Conservation (phyloP, 2,888 invertebrate genomes). For the Volucella zonaria region DNA sequence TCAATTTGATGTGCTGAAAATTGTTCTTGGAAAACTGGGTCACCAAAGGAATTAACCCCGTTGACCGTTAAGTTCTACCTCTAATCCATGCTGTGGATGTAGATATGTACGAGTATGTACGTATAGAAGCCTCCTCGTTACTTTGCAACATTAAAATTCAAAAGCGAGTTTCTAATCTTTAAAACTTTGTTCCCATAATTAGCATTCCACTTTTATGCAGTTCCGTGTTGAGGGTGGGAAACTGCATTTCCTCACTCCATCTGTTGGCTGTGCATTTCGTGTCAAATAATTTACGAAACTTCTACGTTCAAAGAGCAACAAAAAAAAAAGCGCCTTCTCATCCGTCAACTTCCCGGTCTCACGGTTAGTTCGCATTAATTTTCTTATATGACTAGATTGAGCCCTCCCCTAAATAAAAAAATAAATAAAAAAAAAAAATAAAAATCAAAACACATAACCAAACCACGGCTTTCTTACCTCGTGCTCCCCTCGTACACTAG, state of each 20-base stretch:
- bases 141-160: slow-evolving; percentile 11
- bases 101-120: background rate
- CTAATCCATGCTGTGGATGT: too few relatives aligned
- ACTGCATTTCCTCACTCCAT: slow-evolving; percentile 49
- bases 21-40: too few relatives aligned
- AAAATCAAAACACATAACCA: slow-evolving; percentile 31
- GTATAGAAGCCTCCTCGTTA: background rate
- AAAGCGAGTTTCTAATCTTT: slow-evolving; percentile 27
- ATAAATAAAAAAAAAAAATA: slow-evolving; percentile 1
- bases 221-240: slow-evolving; percentile 56
- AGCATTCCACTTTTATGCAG: slow-evolving; percentile 52
- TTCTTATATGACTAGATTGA: slow-evolving; percentile 51
- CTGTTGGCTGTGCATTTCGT: slow-evolving; percentile 37
- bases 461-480: slow-evolving; percentile 28
- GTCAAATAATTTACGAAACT: slow-evolving; percentile 56
- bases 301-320: background rate
- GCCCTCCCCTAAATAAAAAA: slow-evolving; percentile 36
- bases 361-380: slow-evolving; percentile 61
- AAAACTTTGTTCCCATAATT: slow-evolving; percentile 59
- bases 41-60: too few relatives aligned
- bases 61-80: too few relatives aligned
- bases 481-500: slow-evolving; percentile 22
- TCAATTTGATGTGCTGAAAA: too few relatives aligned
- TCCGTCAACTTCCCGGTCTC: slow-evolving; percentile 53
- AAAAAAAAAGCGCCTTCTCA: slow-evolving; percentile 49